Percentiles rank a stretch among this genome's conserved stretches.
phyloP scores from a whole-genome alignment of 2,888 invertebrate genomes.

The Iphiclides podalirius region DNA sequence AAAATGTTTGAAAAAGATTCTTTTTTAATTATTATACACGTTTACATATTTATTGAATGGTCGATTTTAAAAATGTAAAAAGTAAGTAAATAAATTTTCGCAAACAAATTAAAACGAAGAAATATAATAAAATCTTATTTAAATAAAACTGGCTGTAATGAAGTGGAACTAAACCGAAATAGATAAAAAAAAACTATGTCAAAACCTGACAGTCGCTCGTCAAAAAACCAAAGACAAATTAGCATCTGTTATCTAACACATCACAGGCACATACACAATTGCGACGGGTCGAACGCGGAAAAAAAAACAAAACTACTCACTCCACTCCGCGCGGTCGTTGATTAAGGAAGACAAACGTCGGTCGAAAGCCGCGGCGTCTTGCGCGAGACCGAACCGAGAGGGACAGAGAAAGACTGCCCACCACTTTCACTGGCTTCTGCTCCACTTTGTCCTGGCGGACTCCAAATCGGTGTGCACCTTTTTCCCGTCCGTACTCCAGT shows the following conservation, averaged over 20 bases:
- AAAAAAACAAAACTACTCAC: constrained; percentile 32
- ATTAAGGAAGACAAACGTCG: constrained; percentile 44
- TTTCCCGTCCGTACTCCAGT: constrained; percentile 48
- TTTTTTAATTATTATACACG: too few species aligned
- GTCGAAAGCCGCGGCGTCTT: constrained; percentile 33
- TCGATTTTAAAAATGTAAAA: too few species aligned
- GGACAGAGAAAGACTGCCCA: constrained; percentile 55
- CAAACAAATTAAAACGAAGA: too few species aligned
- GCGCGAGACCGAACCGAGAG: constrained; percentile 31
- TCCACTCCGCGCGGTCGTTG: constrained; percentile 32
- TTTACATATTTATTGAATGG: too few species aligned
- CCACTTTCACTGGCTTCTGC: constrained; percentile 65
- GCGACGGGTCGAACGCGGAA: background rate
- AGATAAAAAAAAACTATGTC: background rate
- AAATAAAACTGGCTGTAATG: too few species aligned
- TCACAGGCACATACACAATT: constrained; percentile 25
- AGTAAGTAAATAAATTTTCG: too few species aligned
- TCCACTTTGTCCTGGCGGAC: constrained; percentile 62
- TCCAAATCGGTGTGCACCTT: constrained; percentile 44
- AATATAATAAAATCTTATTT: too few species aligned
- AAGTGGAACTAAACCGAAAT: too few species aligned
- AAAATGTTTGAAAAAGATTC: too few species aligned
- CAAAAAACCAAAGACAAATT: background rate
- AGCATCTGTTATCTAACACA: constrained; percentile 11
- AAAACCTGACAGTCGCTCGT: background rate